A percentile compares a stretch with the other conserved stretches of the same genome.
phyloP scores from a whole-genome alignment of 2,797 vertebrate species.

The Coregonus sp. region DNA sequence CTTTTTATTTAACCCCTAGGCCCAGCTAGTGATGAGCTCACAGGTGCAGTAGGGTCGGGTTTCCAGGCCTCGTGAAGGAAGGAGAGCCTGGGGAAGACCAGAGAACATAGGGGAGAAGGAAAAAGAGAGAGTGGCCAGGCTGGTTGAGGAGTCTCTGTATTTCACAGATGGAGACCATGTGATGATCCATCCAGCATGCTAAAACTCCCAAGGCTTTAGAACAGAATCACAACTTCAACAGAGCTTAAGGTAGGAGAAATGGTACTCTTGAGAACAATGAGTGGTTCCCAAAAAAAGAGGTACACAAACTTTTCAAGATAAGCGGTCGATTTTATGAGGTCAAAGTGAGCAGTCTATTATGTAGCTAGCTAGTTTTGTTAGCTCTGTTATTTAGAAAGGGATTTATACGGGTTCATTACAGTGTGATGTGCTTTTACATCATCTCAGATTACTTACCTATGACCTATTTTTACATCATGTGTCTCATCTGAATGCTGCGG shows the following conservation, averaged over 20 bases:
- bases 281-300: neutral
- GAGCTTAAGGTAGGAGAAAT: neutral
- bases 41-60: conserved; percentile 19
- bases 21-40: conserved; percentile 33
- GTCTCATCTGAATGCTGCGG: neutral
- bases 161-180: conserved; percentile 22
- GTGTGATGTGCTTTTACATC: conserved; percentile 10
- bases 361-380: neutral
- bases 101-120: conserved; percentile 2
- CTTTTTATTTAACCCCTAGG: conserved; percentile 14
- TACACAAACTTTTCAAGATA: neutral
- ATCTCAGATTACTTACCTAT: neutral
- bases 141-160: neutral
- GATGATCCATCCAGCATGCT: conserved; percentile 2
- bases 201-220: neutral
- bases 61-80: conserved; percentile 8
- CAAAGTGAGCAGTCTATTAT: conserved; percentile 13
- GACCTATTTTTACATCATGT: neutral
- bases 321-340: neutral
- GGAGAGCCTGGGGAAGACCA: neutral
- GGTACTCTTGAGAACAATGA: neutral
- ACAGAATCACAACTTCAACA: neutral
- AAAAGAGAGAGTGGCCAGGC: neutral
- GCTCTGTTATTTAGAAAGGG: conserved; percentile 10
- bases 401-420: conserved; percentile 13